phyloP scores from a whole-genome alignment of 1,140 invertebrate species.

The Drosophila elegans region DNA sequence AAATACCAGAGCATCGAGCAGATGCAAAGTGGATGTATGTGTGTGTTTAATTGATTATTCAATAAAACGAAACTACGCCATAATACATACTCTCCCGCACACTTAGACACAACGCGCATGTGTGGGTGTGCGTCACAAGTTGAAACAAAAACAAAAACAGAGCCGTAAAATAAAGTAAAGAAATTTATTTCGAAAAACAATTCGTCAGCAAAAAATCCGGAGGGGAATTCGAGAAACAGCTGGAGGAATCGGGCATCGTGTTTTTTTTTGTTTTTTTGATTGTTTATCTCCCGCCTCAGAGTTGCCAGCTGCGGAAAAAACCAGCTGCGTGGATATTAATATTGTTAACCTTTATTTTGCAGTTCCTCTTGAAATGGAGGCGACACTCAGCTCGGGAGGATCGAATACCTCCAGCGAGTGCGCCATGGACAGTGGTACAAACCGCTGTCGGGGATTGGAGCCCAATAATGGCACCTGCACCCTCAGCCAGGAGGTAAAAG shows the following conservation, averaged over 20 bases:
- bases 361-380: conserved; percentile 58
- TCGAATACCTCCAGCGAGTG: conserved; percentile 74
- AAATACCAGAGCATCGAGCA: conserved; percentile 66
- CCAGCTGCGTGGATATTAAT: not conserved
- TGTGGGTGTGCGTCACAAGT: conserved; percentile 53
- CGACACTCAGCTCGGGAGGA: conserved; percentile 69
- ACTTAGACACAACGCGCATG: conserved; percentile 12
- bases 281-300: not conserved
- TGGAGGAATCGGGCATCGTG: conserved; percentile 37
- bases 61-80: conserved; percentile 66
- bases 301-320: not conserved
- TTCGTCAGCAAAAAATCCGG: conserved; percentile 61
- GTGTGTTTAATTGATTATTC: conserved; percentile 80
- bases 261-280: conserved; percentile 2
- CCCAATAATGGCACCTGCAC: conserved; percentile 23
- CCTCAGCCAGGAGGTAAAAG: conserved; percentile 68
- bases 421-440: conserved; percentile 51
- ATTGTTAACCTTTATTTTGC: not conserved
- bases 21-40: conserved; percentile 26
- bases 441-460: conserved; percentile 55
- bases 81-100: conserved; percentile 22
- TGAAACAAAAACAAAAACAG: conserved; percentile 55
- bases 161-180: conserved; percentile 36
- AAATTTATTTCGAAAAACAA: conserved; percentile 60
- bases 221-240: conserved; percentile 53